Conservation (phyloP, 2,888 invertebrate genomes). For the Lepidocyrtinus sp. region DNA sequence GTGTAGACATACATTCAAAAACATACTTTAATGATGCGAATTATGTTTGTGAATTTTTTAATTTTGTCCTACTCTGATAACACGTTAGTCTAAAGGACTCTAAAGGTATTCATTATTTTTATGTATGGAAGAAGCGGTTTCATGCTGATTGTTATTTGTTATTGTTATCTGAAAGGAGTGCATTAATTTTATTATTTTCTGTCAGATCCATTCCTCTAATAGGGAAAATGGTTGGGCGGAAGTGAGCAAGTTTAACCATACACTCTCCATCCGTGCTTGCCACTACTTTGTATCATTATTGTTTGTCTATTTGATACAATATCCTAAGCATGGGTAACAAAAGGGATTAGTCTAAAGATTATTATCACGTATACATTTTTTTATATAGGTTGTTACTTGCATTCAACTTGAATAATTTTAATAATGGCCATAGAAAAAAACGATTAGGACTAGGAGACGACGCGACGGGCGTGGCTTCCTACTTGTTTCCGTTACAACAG, state of each 20-base stretch:
- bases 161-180: not conserved
- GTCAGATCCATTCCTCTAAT: not conserved
- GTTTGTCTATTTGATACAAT: too few species aligned
- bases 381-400: not conserved
- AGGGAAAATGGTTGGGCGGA: slow-evolving; percentile 21
- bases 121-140: too few species aligned
- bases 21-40: too few species aligned
- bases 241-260: slow-evolving; percentile 33
- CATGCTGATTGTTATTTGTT: not conserved
- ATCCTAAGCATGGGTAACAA: too few species aligned
- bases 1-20: too few species aligned
- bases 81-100: too few species aligned
- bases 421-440: slow-evolving; percentile 7
- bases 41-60: too few species aligned
- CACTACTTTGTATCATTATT: too few species aligned
- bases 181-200: slow-evolving; percentile 2
- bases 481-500: slow-evolving; percentile 51
- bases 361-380: slow-evolving; percentile 5
- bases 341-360: not conserved
- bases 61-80: too few species aligned
- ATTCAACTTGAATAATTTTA: slow-evolving; percentile 10
- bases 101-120: too few species aligned
- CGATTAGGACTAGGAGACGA: slow-evolving; percentile 27
- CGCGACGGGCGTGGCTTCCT: slow-evolving; percentile 52
- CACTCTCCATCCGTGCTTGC: too few species aligned